phyloP scores from a whole-genome alignment of 2,797 vertebrate species.

The Vireo griseus region DNA sequence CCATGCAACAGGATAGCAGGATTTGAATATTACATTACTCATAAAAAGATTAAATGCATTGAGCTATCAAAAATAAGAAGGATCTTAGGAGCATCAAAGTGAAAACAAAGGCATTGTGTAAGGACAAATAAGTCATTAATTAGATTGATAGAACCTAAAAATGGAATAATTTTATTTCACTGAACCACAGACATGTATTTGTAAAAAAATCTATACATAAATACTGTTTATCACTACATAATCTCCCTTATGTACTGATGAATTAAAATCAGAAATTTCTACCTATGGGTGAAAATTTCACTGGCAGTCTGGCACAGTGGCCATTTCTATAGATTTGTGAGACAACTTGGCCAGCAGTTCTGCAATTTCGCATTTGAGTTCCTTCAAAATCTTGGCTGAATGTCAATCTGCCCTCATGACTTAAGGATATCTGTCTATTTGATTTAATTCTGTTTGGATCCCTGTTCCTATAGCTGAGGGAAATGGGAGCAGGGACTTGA shows the following conservation, averaged over 20 bases:
- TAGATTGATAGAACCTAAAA: neutral
- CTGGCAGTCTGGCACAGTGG: neutral
- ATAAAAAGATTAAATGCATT: neutral
- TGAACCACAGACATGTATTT: neutral
- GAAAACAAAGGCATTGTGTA: neutral
- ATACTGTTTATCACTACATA: neutral
- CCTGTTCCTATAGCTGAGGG: neutral
- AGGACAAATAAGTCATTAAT: neutral
- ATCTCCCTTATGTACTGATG: neutral
- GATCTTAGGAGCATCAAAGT: neutral
- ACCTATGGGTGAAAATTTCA: neutral
- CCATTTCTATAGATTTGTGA: neutral
- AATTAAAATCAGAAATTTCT: neutral
- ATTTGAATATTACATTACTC: neutral
- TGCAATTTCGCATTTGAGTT: neutral
- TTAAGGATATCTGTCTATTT: neutral
- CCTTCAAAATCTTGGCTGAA: constrained; percentile 7
- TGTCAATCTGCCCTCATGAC: neutral
- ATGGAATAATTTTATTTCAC: neutral
- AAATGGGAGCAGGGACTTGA: neutral
- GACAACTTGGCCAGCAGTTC: neutral
- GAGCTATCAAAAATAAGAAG: neutral
- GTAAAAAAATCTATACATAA: neutral
- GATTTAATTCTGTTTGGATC: neutral
- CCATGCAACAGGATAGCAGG: neutral